Percentiles rank a stretch among this genome's conserved stretches.
These are phyloP conservation scores for Dynastes hyllus DNA, from an alignment of 2,888 invertebrate genomes.

Conservation along the genomic window DNA sequence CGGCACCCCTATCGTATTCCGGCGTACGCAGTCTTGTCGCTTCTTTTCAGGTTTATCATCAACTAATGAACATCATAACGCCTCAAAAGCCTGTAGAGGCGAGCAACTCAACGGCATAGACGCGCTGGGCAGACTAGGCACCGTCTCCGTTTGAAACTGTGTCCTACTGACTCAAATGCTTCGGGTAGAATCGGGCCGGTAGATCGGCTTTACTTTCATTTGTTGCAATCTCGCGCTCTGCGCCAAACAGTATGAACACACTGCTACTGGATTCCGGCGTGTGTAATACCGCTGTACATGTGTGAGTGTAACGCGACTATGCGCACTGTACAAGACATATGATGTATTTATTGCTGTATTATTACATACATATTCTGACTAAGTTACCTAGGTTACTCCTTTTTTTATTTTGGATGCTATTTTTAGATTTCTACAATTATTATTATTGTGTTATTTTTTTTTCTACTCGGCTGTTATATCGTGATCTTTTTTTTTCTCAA, in stretches of 20 bases:
- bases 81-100: slow-evolving; percentile 12
- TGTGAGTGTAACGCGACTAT: background rate
- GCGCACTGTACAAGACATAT: background rate
- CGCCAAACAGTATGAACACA: slow-evolving; percentile 52
- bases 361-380: slow-evolving; percentile 2
- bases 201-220: slow-evolving; percentile 66
- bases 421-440: slow-evolving; percentile 1
- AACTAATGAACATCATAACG: slow-evolving; percentile 40
- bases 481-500: background rate
- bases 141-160: slow-evolving; percentile 63
- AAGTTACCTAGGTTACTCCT: background rate
- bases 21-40: background rate
- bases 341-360: slow-evolving; percentile 8
- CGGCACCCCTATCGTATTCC: slow-evolving; percentile 10
- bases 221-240: slow-evolving; percentile 53
- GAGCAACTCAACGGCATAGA: slow-evolving; percentile 34
- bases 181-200: slow-evolving; percentile 73
- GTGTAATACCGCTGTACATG: background rate
- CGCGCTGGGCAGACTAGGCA: slow-evolving; percentile 45
- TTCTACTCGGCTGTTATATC: background rate
- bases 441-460: background rate
- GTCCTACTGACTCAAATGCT: slow-evolving; percentile 81
- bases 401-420: slow-evolving; percentile 2
- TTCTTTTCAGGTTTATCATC: slow-evolving; percentile 29
- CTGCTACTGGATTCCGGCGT: slow-evolving; percentile 62